Evolutionary conservation across 2,113 vertebrate species (phyloP).

Genomic region (Hymenochirus boettgeri): DNA sequence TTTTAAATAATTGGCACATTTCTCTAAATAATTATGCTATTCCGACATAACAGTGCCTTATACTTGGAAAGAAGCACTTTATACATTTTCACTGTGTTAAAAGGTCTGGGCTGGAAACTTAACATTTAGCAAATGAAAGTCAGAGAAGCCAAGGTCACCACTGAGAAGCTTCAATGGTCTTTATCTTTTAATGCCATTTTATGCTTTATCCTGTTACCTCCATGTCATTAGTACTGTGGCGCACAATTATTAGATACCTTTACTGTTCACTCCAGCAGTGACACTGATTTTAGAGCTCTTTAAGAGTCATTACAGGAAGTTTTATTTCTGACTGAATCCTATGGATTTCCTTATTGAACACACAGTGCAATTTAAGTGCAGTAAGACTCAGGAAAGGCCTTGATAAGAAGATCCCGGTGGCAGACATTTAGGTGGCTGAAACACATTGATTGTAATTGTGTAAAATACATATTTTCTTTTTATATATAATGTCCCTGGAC

Average conservation of each 20-base stretch:
- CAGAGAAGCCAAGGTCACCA: background rate
- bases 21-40: too few relatives aligned
- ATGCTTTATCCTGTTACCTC: background rate
- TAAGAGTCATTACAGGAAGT: background rate
- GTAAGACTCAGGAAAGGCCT: background rate
- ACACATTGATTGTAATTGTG: too few relatives aligned
- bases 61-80: too few relatives aligned
- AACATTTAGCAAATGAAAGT: too few relatives aligned
- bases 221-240: background rate
- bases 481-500: too few relatives aligned
- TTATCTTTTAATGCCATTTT: background rate
- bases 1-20: too few relatives aligned
- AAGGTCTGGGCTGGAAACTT: too few relatives aligned
- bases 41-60: too few relatives aligned
- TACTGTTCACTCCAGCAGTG: background rate
- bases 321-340: background rate
- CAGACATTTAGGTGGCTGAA: too few relatives aligned
- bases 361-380: background rate
- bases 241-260: background rate
- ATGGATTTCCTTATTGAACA: background rate
- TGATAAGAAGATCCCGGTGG: background rate
- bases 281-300: background rate
- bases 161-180: background rate
- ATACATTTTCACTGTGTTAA: too few relatives aligned
- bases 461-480: too few relatives aligned